Percentiles rank a stretch among this genome's conserved stretches.
phyloP scores from a whole-genome alignment of 1,140 invertebrate genomes.

The Halyomorpha halys region DNA sequence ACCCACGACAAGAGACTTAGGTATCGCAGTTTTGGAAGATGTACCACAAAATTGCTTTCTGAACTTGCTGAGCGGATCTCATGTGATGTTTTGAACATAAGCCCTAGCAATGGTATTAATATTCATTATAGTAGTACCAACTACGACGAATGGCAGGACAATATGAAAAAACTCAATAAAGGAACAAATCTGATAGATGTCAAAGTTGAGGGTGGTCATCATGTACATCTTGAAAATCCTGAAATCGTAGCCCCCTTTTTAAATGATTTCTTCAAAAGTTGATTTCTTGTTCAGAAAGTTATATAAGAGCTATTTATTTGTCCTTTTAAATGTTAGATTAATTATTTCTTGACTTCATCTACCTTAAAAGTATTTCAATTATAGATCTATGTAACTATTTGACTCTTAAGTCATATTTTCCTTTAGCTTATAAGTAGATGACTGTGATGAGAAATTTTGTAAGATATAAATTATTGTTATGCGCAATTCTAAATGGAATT shows the following conservation, averaged over 20 bases:
- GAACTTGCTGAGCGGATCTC: conserved; percentile 28
- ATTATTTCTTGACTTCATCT: too few species aligned
- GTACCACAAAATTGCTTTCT: conserved; percentile 29
- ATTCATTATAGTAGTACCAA: background rate
- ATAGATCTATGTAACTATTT: too few species aligned
- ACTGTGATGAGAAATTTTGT: too few species aligned
- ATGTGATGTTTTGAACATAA: conserved; percentile 22
- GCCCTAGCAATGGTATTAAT: conserved; percentile 19
- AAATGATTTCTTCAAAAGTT: conserved; percentile 45
- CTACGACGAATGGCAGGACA: background rate
- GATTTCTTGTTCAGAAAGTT: background rate
- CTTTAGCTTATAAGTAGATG: too few species aligned
- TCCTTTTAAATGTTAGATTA: too few species aligned
- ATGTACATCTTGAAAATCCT: conserved; percentile 68
- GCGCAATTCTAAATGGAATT: too few species aligned
- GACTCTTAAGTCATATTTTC: too few species aligned
- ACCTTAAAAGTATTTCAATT: too few species aligned
- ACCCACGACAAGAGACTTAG: conserved; percentile 56
- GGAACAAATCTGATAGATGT: conserved; percentile 47
- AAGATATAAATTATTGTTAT: too few species aligned
- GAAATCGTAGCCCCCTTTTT: conserved; percentile 53
- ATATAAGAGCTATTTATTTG: too few species aligned
- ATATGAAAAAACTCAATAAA: background rate
- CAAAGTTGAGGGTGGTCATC: conserved; percentile 66
- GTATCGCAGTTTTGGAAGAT: conserved; percentile 29